phyloP scores from a whole-genome alignment of 2,797 vertebrate species.

The Melanotaenia nigrans region DNA sequence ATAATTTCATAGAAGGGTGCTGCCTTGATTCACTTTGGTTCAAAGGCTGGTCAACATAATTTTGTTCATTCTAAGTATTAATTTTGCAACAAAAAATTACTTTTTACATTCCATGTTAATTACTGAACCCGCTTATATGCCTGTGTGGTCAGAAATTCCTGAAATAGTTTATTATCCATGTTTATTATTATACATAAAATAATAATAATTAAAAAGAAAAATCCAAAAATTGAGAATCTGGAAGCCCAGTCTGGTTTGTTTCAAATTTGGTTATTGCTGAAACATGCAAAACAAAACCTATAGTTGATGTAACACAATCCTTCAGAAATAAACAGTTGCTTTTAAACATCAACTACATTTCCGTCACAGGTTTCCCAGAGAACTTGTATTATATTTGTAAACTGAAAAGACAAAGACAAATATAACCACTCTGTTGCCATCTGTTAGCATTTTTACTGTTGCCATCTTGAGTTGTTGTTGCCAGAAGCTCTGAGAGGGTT shows the following conservation, averaged over 20 bases:
- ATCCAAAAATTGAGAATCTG: background rate
- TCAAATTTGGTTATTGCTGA: no score
- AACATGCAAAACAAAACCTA: no score
- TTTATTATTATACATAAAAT: background rate
- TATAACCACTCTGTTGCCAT: background rate
- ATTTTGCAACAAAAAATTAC: no score
- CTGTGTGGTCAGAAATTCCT: no score
- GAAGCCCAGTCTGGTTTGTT: no score
- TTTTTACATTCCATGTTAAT: background rate
- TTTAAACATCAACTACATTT: background rate
- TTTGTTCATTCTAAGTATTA: background rate
- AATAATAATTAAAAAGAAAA: background rate
- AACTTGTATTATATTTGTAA: no score
- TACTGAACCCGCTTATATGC: no score
- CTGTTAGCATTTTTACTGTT: background rate
- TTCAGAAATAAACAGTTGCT: background rate
- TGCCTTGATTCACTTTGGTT: no score
- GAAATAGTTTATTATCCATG: no score
- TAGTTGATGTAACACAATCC: no score
- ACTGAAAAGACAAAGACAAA: background rate
- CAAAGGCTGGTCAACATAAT: background rate
- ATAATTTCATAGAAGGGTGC: no score
- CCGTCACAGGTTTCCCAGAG: no score
- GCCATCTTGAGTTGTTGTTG: background rate
- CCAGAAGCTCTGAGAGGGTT: background rate